Conservation (phyloP, 2,797 vertebrate species). For the Yasuhikotakia modesta region DNA sequence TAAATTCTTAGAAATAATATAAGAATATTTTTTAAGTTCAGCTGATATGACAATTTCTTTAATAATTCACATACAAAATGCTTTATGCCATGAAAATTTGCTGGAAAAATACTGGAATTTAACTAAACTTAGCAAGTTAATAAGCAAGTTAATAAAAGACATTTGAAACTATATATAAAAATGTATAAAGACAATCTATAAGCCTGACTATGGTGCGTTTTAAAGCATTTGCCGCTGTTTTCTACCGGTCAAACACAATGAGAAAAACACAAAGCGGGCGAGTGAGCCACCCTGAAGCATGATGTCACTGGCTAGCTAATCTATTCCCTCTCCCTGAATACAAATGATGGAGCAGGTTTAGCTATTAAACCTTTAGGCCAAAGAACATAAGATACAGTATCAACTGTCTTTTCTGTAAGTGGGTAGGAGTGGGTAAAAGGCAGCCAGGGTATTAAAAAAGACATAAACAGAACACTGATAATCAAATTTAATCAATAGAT, state of each 20-base stretch:
- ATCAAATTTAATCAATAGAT: too few species aligned
- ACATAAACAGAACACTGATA: neutral
- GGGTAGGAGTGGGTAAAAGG: neutral
- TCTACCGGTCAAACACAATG: neutral
- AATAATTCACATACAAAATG: neutral
- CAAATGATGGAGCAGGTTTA: conserved; percentile 10
- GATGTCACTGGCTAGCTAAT: conserved; percentile 28
- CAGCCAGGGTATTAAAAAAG: neutral
- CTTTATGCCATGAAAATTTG: too few species aligned
- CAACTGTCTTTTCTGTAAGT: neutral
- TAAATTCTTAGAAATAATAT: neutral
- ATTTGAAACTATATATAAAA: too few species aligned
- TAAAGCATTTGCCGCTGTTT: neutral
- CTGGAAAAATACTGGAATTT: too few species aligned
- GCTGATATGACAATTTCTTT: neutral
- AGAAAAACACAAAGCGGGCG: conserved; percentile 14
- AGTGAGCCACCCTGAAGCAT: conserved; percentile 26
- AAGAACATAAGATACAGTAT: neutral
- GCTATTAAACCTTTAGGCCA: neutral
- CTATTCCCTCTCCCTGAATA: conserved; percentile 26
- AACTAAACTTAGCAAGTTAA: too few species aligned
- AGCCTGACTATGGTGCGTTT: neutral
- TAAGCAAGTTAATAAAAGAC: too few species aligned
- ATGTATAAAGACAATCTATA: neutral
- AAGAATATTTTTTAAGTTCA: too few species aligned